Evolutionary conservation across 2,888 invertebrate genomes (phyloP).

Genomic region (Chrysodeixis includens): DNA sequence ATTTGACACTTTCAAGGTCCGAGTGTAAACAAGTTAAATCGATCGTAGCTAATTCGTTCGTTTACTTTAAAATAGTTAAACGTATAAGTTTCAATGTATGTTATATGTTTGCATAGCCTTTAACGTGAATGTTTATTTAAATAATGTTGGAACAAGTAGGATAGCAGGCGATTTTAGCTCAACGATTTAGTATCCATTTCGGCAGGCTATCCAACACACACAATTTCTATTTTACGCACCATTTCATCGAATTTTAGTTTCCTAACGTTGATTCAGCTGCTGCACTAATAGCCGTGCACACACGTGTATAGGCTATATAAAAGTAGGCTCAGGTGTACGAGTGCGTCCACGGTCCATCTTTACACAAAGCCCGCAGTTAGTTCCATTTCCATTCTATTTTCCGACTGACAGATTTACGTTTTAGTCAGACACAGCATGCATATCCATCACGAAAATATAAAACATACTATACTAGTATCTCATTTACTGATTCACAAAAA

Average conservation of each 20-base stretch:
- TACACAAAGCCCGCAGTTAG: background rate
- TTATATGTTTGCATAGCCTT: conserved; percentile 20
- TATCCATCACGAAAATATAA: background rate
- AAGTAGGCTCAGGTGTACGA: background rate
- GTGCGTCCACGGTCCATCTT: background rate
- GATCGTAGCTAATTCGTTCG: conserved; percentile 25
- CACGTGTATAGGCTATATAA: background rate
- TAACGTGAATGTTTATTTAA: background rate
- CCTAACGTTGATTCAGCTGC: background rate
- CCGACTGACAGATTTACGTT: background rate
- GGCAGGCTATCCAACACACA: background rate
- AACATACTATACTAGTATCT: too few species aligned
- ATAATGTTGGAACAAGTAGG: background rate
- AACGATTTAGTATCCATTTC: too few species aligned
- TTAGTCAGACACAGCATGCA: background rate
- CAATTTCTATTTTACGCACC: background rate
- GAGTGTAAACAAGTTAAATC: conserved; percentile 41
- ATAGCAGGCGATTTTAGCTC: background rate
- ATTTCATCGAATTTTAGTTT: background rate
- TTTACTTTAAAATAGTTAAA: conserved; percentile 38
- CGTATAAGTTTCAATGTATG: conserved; percentile 44
- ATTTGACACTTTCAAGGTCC: conserved; percentile 46
- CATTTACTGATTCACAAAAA: too few species aligned
- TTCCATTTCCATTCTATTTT: background rate
- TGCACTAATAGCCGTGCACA: background rate